Conservation (phyloP, 1,140 invertebrate species). For the Colletes latitarsis region DNA sequence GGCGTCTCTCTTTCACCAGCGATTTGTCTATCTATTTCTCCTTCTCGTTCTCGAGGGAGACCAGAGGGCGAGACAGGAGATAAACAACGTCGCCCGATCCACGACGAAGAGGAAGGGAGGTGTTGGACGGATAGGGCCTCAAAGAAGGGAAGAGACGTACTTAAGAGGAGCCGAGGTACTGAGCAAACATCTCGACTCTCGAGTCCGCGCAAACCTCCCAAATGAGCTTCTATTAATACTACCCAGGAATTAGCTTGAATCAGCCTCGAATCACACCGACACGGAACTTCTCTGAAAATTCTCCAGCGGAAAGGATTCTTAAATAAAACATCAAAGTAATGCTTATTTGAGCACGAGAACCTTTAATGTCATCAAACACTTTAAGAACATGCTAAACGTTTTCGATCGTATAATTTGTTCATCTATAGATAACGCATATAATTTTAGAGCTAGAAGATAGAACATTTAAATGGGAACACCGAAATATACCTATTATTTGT, state of each 20-base stretch:
- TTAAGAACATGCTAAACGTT: no score
- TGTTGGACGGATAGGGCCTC: neutral
- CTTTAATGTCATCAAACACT: no score
- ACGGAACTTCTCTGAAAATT: neutral
- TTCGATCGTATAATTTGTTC: no score
- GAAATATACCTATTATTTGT: no score
- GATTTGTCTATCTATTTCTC: neutral
- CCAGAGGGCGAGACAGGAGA: constrained; percentile 56
- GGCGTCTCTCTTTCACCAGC: neutral
- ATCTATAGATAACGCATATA: no score
- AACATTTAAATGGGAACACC: no score
- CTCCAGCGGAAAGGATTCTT: neutral
- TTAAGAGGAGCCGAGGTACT: constrained; percentile 43
- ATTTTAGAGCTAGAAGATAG: no score
- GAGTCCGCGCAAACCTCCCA: constrained; percentile 47
- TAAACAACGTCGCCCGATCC: constrained; percentile 60
- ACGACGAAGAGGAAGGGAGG: constrained; percentile 16
- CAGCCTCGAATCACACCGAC: neutral
- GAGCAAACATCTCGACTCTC: constrained; percentile 46
- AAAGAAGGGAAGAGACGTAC: constrained; percentile 22
- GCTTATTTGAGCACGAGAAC: no score
- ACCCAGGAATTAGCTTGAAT: constrained; percentile 13
- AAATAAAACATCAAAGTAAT: no score
- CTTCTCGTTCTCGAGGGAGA: neutral
- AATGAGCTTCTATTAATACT: constrained; percentile 60